phyloP scores from a whole-genome alignment of 2,888 invertebrate genomes.

The Ceriagrion tenellum region DNA sequence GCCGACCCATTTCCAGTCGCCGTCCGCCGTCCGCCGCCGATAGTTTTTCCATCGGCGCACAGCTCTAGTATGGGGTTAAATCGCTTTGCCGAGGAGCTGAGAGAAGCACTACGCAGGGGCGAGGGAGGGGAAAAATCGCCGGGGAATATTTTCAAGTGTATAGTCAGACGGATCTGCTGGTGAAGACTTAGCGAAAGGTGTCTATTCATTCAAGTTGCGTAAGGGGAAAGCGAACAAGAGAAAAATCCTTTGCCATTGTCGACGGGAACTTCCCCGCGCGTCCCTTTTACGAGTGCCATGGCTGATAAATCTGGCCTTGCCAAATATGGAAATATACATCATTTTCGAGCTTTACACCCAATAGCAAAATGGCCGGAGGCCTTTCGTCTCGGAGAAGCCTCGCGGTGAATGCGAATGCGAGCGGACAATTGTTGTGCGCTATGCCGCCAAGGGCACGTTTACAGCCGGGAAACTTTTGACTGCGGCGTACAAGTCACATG shows the following conservation, averaged over 20 bases:
- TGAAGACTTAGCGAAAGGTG: not conserved
- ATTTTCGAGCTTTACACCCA: not conserved
- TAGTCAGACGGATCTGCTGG: not conserved
- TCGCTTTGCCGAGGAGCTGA: not conserved
- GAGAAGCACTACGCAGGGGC: not conserved
- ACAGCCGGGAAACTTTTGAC: too few relatives aligned
- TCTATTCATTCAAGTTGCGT: not conserved
- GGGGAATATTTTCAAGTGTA: not conserved
- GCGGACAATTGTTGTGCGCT: not conserved
- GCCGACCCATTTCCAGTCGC: too few relatives aligned
- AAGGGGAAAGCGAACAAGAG: not conserved
- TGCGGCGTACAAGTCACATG: too few relatives aligned
- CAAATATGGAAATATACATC: conserved; percentile 4
- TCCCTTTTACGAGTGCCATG: not conserved
- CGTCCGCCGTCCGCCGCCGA: too few relatives aligned
- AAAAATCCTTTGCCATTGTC: not conserved
- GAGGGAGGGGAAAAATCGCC: not conserved
- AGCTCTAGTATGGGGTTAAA: too few relatives aligned
- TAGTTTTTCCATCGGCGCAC: too few relatives aligned
- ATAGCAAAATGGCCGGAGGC: not conserved
- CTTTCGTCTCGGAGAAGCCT: not conserved
- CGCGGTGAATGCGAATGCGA: not conserved
- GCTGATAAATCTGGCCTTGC: not conserved
- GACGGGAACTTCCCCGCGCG: not conserved
- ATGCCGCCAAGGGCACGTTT: not conserved